Evolutionary conservation across 2,797 vertebrate genomes (phyloP).

Genomic region (Sebastes minor): DNA sequence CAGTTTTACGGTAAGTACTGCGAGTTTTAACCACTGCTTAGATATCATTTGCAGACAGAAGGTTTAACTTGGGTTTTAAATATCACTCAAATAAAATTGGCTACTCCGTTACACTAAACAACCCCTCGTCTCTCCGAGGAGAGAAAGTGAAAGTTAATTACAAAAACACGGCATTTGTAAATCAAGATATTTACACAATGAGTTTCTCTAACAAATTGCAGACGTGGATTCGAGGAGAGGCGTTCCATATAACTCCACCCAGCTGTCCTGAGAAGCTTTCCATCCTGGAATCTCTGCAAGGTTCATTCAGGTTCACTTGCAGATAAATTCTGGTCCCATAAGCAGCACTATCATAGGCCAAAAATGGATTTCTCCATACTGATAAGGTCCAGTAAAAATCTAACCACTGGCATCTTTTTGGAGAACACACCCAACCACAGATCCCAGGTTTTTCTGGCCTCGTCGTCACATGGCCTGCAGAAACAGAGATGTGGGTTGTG

Average conservation of each 20-base stretch:
- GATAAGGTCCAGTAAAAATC: constrained; percentile 30
- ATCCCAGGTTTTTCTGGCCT: not conserved
- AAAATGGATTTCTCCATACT: constrained; percentile 13
- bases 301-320: constrained; percentile 74
- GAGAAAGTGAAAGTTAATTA: constrained; percentile 29
- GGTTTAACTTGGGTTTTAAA: not conserved
- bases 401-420: constrained; percentile 3
- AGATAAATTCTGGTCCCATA: constrained; percentile 50
- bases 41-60: not conserved
- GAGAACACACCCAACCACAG: not conserved
- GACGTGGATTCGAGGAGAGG: constrained; percentile 69
- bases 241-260: constrained; percentile 70
- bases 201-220: constrained; percentile 69
- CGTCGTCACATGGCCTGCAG: not conserved
- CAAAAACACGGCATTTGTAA: constrained; percentile 38
- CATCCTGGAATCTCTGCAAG: constrained; percentile 52
- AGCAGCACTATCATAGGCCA: constrained; percentile 17
- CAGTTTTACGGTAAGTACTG: not conserved
- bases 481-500: not conserved
- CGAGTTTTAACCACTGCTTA: not conserved
- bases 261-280: constrained; percentile 64
- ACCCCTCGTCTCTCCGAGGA: not conserved
- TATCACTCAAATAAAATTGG: not conserved
- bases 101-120: not conserved
- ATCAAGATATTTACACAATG: constrained; percentile 59